Conservation (phyloP, 2,888 invertebrate genomes). For the Gymnocheta viridis region DNA sequence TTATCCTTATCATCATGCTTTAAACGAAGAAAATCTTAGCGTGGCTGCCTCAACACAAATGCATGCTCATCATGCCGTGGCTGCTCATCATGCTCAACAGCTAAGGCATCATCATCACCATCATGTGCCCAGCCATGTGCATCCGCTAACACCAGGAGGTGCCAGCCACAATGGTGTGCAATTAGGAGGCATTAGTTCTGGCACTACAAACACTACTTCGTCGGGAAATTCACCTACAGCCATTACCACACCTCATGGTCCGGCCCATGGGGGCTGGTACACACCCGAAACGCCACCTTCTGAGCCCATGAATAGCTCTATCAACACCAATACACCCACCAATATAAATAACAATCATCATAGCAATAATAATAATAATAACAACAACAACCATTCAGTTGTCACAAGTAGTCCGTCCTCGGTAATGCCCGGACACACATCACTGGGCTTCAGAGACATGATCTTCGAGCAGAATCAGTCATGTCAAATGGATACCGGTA, state of each 20-base stretch:
- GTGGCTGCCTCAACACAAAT: slow-evolving; percentile 78
- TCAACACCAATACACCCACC: slow-evolving; percentile 70
- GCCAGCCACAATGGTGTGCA: slow-evolving; percentile 74
- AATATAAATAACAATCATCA: slow-evolving; percentile 69
- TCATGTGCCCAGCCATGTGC: slow-evolving; percentile 72
- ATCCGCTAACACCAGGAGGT: slow-evolving; percentile 75
- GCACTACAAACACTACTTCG: slow-evolving; percentile 71
- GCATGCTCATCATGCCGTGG: slow-evolving; percentile 79
- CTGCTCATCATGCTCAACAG: slow-evolving; percentile 78
- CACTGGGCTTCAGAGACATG: slow-evolving; percentile 81
- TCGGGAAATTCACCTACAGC: slow-evolving; percentile 78
- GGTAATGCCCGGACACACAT: slow-evolving; percentile 74
- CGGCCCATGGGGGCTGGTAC: slow-evolving; percentile 82
- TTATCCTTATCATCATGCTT: slow-evolving; percentile 80
- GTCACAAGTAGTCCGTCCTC: slow-evolving; percentile 75
- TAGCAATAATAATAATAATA: slow-evolving; percentile 62
- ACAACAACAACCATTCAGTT: slow-evolving; percentile 71
- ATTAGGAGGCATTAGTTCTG: slow-evolving; percentile 70
- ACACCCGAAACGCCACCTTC: slow-evolving; percentile 82
- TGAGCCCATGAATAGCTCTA: slow-evolving; percentile 76
- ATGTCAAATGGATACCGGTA: slow-evolving; percentile 82
- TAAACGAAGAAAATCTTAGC: slow-evolving; percentile 81
- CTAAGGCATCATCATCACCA: slow-evolving; percentile 75
- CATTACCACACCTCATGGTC: slow-evolving; percentile 79
- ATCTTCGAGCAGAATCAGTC: slow-evolving; percentile 82